Base-by-base conservation (phyloP, 2,113 vertebrate genomes). In the Cnemophilus loriae region DNA sequence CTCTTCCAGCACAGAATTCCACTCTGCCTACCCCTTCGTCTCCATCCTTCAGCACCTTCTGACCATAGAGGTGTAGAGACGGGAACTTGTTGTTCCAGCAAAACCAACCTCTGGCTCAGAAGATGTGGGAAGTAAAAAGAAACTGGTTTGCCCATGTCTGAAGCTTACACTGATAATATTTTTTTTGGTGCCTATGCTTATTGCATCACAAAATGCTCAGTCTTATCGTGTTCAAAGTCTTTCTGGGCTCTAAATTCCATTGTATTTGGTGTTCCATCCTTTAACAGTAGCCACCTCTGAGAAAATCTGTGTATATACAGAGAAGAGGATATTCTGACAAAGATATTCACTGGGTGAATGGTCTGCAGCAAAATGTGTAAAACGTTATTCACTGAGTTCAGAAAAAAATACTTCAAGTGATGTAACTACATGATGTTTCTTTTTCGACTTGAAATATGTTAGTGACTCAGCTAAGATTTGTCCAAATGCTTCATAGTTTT, bases 251-350 rank as follows among this genome's bases (percentile, higher is more conserved):
- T 70, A 67, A 92, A 78, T 84, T 70, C 27, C 46, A 35, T 26
- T 69, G 46, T 20, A n/a, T 74, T 86, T 12, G 1, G 28, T 81
- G 27, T 61, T 96, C 47, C 44, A 75, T 8, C 26, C 57, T 90
- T 56, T 74, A 76, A 77, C 10, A 56, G 37, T 27, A 65, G 35
- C 74, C 35, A 77, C 32, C 64, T 69, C 50, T 52, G 23, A 70
- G 20, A 84, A 93, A 91, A 80, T 74, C 63, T 56, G 21, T 82
- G 13, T 73, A 10, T 30, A 13, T 46, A 55, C 11, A 56, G 23
- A 79, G 65, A 89, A 73, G 49, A 88, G 17, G 28, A 42, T 80
- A 83, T 88, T 86, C 49, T 80, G 76, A 63, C 67, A 92, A 86
- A 80, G 67, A 74, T 67, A 53, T 67, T 88, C 89, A 57, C 70